Percentiles rank a stretch among this genome's conserved stretches.
Conservation (phyloP, 1,140 invertebrate genomes). For the Anastrepha ludens region DNA sequence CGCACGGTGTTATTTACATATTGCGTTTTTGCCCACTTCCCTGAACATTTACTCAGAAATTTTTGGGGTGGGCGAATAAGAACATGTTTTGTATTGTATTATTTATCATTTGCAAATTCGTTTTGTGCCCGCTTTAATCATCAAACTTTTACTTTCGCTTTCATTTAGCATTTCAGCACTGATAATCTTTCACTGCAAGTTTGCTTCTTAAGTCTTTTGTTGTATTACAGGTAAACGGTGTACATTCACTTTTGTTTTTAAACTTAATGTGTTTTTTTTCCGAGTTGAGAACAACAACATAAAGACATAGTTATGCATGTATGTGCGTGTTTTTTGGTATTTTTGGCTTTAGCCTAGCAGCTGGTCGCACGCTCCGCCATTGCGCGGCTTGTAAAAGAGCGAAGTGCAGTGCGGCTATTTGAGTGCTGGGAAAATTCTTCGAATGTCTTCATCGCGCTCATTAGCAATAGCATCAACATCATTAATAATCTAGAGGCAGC, state of each 20-base stretch:
- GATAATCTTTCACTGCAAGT: conserved; percentile 14
- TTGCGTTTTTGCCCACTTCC: too few species aligned
- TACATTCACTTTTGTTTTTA: conserved; percentile 21
- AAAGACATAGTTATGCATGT: neutral
- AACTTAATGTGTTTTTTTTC: neutral
- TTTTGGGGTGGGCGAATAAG: too few species aligned
- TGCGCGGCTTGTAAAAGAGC: neutral
- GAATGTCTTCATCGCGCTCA: conserved; percentile 22
- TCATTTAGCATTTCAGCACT: conserved; percentile 30
- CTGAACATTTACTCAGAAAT: too few species aligned
- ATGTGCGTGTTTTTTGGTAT: neutral
- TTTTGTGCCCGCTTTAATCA: too few species aligned
- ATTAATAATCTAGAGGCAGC: neutral
- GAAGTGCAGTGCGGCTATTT: neutral
- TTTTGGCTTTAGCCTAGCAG: neutral
- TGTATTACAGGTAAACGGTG: neutral
- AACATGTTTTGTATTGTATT: too few species aligned
- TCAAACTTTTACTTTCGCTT: conserved; percentile 36
- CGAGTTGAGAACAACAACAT: neutral
- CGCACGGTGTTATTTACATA: too few species aligned
- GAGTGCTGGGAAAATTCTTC: conserved; percentile 25
- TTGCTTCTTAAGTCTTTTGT: conserved; percentile 38
- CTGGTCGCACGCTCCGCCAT: neutral
- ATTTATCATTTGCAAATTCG: too few species aligned
- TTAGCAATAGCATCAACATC: conserved; percentile 23